Base-by-base conservation (phyloP, 2,797 vertebrate genomes). In the Lagodon rhomboides region DNA sequence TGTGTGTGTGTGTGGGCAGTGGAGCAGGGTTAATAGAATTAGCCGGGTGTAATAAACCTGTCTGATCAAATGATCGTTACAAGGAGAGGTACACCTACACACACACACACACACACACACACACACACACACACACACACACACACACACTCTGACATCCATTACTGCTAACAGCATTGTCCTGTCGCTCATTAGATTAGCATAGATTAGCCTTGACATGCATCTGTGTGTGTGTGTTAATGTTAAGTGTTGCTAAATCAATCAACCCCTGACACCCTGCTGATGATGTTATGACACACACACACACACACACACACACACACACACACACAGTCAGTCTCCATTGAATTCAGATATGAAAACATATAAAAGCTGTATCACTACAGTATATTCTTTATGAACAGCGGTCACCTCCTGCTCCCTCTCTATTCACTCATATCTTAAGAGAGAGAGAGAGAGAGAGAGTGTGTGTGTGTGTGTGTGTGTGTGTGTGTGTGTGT, bases 191-290 rank as follows among this genome's bases (percentile, higher is more conserved):
- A 85, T 85, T 87, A 83, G 70, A 90, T 90, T 85, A 90, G 62
- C 84, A 85, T 79, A 84, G 88, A 88, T 90, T 90, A 87, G 82
- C 73, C 73, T 84, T 82, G 87, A 88, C 82, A 73, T 53, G 80
- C 49, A 50, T 68, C 51, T 54, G 55, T 59, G 50, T 56, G 67
- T 56, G 67, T 56, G 73, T 73, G 68, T 72, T 73, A 69, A 46
- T 80, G 66, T 77, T 79, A 72, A 86, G 72, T 78, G 85, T 72
- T 82, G 60, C 58, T 78, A 72, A 83, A 85, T 83, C 73, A 85
- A 78, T 90, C 80, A 75, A 56, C 56, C 72, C 16, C 59, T 1
- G 55, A 81, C 77, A 77, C 85, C 78, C 70, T 6, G 12, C 58
- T 64, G 56, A 77, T 85, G 84, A 75, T 86, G 85, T 83, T 79